These are phyloP conservation scores for Epinotia ramella DNA, from an alignment of 2,888 invertebrate genomes.

Conservation along the genomic window DNA sequence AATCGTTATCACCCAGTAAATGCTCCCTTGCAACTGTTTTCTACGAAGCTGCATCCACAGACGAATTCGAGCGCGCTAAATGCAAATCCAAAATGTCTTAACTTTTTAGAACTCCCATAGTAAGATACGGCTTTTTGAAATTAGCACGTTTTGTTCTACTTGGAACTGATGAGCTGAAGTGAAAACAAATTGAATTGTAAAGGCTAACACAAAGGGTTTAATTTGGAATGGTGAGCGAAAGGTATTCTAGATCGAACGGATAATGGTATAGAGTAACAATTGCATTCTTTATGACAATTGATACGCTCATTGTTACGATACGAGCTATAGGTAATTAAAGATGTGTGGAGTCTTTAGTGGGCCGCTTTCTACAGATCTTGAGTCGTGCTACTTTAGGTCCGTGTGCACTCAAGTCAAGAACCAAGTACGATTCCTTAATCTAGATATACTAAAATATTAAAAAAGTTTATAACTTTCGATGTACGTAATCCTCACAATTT, in stretches of 20 bases:
- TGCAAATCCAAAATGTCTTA: slow-evolving; percentile 6
- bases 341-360: slow-evolving; percentile 19
- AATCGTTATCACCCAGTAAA: slow-evolving; percentile 34
- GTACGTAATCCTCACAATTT: no score
- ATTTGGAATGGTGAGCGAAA: background rate
- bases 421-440: no score
- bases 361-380: slow-evolving; percentile 34
- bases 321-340: slow-evolving; percentile 33
- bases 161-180: slow-evolving; percentile 24
- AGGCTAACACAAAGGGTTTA: background rate
- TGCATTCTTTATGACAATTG: slow-evolving; percentile 46
- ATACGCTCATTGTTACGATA: slow-evolving; percentile 42
- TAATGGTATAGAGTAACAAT: slow-evolving; percentile 41
- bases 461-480: no score
- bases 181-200: slow-evolving; percentile 5
- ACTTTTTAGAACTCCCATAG: background rate
- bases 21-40: slow-evolving; percentile 28
- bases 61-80: slow-evolving; percentile 29
- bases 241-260: slow-evolving; percentile 23
- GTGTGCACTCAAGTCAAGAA: background rate
- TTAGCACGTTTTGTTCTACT: background rate
- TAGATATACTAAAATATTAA: no score
- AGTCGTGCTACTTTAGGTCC: background rate
- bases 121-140: background rate
- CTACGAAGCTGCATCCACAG: slow-evolving; percentile 40